Base-by-base conservation (phyloP, 2,113 vertebrate genomes). In the Physeter macrocephalus region DNA sequence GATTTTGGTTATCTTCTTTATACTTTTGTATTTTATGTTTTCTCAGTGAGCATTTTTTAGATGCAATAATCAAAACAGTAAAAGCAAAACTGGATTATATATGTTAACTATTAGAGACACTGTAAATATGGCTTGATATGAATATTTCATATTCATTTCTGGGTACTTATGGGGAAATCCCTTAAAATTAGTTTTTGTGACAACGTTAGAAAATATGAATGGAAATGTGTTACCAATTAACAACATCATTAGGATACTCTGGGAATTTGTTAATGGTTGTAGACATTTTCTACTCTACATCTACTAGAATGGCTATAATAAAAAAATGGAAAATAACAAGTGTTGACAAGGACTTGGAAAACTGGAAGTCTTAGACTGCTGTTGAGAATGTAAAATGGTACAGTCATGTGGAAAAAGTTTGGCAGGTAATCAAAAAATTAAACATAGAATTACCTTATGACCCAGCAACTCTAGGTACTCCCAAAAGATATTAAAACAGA, bases 131-230 rank as follows among this genome's bases (percentile, higher is more conserved):
- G n/a, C 15, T n/a, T 92, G 23, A 71, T 82, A 91, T 20, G 20
- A 92, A n/a, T 66, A 85, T 39, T 90, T 83, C 84, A 78, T 41
- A 80, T 66, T 87, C n/a, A 85, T 82, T 94, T 90, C 41, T 87
- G 18, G 89, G 43, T 77, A 57, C 67, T 92, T 41, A 46, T 1
- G 41, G 54, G 34, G 21, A 95, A 90, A 77, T 57, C 23, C 34
- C 84, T 92, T 89, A 81, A 86, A 82, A 77, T 71, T 93, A 81
- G 43, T 57, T 94, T 82, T 49, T 36, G 14, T 92, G 27, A 69
- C 23, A 96, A 25, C n/a, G 57, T 75, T 41, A 90, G 62, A 66
- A 95, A 84, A 84, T 25, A 67, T 17, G 66, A 78, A 31, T 66
- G n/a, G 20, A 82, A 90, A 90, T n/a, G 6, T 62, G 41, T 66